phyloP scores from a whole-genome alignment of 2,113 vertebrate species.

The Eudyptes chrysolophus region DNA sequence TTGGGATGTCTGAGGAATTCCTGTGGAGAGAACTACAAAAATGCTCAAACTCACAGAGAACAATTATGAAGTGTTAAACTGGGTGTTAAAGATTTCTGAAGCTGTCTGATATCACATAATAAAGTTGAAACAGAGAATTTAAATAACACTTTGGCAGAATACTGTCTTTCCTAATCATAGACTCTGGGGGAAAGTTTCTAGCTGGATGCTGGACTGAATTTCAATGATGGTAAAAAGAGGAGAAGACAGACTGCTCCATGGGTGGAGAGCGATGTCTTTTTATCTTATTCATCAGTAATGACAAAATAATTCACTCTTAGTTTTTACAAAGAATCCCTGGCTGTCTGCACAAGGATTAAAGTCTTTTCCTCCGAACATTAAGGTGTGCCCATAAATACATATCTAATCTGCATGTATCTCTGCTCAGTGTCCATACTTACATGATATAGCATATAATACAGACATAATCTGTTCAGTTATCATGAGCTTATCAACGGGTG shows the following conservation, averaged over 20 bases:
- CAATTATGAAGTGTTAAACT: neutral
- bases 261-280: neutral
- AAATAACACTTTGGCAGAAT: neutral
- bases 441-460: neutral
- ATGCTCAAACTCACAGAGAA: neutral
- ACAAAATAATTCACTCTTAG: neutral
- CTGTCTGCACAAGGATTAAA: neutral
- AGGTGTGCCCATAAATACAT: neutral
- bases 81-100: constrained; percentile 3
- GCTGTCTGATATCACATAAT: neutral
- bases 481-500: neutral
- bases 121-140: constrained; percentile 12
- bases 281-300: neutral
- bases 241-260: neutral
- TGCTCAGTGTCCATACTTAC: neutral
- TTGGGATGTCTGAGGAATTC: constrained; percentile 14
- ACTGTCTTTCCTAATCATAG: neutral
- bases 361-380: neutral
- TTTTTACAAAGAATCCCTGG: neutral
- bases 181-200: neutral
- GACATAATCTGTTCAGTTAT: neutral
- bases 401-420: neutral
- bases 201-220: neutral
- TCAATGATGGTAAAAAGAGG: neutral
- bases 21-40: neutral